Evolutionary conservation across 2,113 vertebrate genomes (phyloP).

Genomic region (Rhagologus leucostigma): DNA sequence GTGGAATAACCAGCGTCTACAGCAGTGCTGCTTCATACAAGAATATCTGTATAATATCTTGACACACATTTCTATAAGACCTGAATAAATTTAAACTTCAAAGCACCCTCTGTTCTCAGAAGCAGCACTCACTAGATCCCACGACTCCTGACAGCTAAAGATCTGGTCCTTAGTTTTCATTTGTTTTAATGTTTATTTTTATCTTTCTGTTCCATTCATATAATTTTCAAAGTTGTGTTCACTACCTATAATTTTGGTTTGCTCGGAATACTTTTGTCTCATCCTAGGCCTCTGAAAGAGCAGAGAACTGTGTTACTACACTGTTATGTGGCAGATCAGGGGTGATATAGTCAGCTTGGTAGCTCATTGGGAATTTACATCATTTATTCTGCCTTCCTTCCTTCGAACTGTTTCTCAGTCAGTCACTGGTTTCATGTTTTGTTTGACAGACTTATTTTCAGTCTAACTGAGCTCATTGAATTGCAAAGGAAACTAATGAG

Average conservation of each 20-base stretch:
- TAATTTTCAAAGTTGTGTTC: not conserved
- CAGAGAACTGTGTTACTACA: not conserved
- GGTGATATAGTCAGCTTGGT: not conserved
- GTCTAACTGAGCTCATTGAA: conserved; percentile 77
- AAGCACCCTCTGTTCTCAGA: conserved; percentile 60
- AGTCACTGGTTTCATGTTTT: conserved; percentile 44
- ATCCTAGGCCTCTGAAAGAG: not conserved
- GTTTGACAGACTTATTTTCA: conserved; percentile 80
- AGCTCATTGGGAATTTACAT: not conserved
- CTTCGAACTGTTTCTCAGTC: not conserved
- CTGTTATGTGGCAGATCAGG: not conserved
- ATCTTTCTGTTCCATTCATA: not conserved
- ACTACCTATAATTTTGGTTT: not conserved
- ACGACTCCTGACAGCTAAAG: conserved; percentile 49
- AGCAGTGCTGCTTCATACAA: not conserved
- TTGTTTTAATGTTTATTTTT: conserved; percentile 22
- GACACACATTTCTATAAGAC: not conserved
- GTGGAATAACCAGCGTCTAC: not conserved
- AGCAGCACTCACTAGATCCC: conserved; percentile 24
- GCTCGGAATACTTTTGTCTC: not conserved
- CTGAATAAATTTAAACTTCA: conserved; percentile 75
- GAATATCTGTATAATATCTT: not conserved
- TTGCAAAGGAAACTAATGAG: conserved; percentile 77
- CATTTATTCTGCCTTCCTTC: not conserved
- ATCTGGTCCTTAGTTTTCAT: not conserved